Base-by-base conservation (phyloP, 2,113 vertebrate species). In the Neoarius graeffei region DNA sequence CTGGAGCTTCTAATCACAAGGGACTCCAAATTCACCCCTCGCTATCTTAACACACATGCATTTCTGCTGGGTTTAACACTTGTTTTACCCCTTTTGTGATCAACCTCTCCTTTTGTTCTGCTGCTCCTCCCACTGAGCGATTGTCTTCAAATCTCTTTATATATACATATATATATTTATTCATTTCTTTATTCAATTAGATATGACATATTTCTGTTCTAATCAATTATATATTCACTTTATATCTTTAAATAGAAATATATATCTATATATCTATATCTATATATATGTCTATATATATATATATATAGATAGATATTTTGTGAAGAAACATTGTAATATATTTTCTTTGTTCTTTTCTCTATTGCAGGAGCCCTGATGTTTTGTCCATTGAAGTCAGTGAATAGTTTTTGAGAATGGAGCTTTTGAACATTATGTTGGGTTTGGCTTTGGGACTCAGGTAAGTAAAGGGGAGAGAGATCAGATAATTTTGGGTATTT, bases 241-340 rank as follows among this genome's bases (percentile, higher is more conserved):
- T 95, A 96, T 95, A 96, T 95, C 95, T 95, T 95, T 95, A 93
- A 93, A 95, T 95, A 96, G 93, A 96, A 95, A 96, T 96, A 95
- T 96, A 95, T 95, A 95, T 95, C 62, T 81, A 81, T 81, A 81
- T 81, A 7, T 81, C 30, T 79, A 14, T 79, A 54, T 79, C 10
- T 80, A 27, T 80, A 15, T 80, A 6, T 80, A 15, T 79, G 6
- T 56, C 10, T 79, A 27, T 54, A 13, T 79, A 52, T 52, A 9
- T 77, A 25, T 86, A 85, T 91, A 90, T 94, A 73, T 79, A 80
- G 9, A 81, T 81, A 81, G 88, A 88, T 92, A 91, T 94, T 95
- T 95, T 95, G 92, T 94, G 93, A 95, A 95, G 93, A 95, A 95
- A 95, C 93, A 95, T 94, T 85, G 89, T 89, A 90, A 95, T 95